Base-by-base conservation (phyloP, 23 tunicate species). In the Clavelina lepadiformis region DNA sequence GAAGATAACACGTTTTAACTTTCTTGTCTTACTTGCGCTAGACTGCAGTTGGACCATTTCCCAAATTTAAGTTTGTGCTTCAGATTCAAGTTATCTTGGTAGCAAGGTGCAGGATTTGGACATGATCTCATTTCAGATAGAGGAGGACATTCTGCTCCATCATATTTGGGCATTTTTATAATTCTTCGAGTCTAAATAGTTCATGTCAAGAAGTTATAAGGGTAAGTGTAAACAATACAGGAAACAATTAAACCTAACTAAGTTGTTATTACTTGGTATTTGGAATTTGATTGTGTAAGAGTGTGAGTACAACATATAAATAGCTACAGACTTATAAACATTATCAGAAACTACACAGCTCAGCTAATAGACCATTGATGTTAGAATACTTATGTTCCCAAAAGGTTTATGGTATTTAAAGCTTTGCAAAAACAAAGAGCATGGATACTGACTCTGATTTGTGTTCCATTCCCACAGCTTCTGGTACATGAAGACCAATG, bases 381-480 rank as follows among this genome's bases (percentile, higher is more conserved):
- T n/a, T n/a, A n/a, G n/a, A n/a, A n/a, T n/a, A n/a, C n/a, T n/a
- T n/a, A n/a, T n/a, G n/a, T n/a, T n/a, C n/a, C n/a, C n/a, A n/a
- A n/a, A n/a, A n/a, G n/a, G n/a, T n/a, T n/a, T n/a, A n/a, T n/a
- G n/a, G n/a, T n/a, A n/a, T 0, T 0, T 35, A 25, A 19, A 24
- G 26, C 1, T n/a, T n/a, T n/a, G n/a, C n/a, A 60, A 22, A 6
- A 24, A 31, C 31, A 37, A 26, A 18, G 51, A 33, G 21, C 15
- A 56, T 28, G 31, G 19, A 3, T 6, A 56, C 91, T 69, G 34
- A 78, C 85, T 68, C 95, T 72, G 33, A 31, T 59, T 36, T 72
- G 85, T 7, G 80, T 78, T 34, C 86, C 85, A 56, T 86, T 78
- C 26, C 95, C 95, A 56, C 95, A 86, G 3, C 85, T 46, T 28